A percentile compares a stretch with the other conserved stretches of the same genome.
Evolutionary conservation across 2,797 vertebrate species (phyloP).

Genomic region (Diplodus sargus): DNA sequence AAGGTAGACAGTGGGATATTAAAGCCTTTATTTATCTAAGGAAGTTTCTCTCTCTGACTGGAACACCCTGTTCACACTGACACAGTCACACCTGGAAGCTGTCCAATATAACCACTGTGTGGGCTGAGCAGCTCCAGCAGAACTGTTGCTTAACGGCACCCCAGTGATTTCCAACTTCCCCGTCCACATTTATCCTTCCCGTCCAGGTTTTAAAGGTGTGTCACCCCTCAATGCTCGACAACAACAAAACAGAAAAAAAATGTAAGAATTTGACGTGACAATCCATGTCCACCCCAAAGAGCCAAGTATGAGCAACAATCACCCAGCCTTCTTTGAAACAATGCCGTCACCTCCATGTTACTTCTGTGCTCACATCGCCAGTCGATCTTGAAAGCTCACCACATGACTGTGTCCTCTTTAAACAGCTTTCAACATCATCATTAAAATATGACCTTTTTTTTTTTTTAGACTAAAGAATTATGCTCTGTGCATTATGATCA

Average conservation of each 20-base stretch:
- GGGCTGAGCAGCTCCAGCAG: neutral
- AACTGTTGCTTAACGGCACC: neutral
- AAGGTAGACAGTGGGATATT: neutral
- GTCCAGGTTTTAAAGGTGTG: neutral
- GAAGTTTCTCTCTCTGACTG: constrained; percentile 1
- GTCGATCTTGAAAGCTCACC: too few species aligned
- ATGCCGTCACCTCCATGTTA: too few species aligned
- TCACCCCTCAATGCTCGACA: rapidly evolving
- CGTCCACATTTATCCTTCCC: neutral
- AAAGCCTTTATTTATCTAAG: constrained; percentile 2
- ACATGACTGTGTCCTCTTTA: too few species aligned
- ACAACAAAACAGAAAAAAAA: neutral
- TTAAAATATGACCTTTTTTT: too few species aligned
- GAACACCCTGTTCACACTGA: constrained; percentile 3
- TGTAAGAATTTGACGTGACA: neutral
- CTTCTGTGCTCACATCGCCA: too few species aligned
- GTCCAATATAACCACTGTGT: neutral
- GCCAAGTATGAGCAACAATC: neutral
- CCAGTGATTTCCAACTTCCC: neutral
- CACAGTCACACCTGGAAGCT: neutral
- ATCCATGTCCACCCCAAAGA: neutral
- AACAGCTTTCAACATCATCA: too few species aligned
- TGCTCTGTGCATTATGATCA: too few species aligned
- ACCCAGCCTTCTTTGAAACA: too few species aligned
- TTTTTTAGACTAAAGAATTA: too few species aligned